Evolutionary conservation across 1,140 invertebrate genomes (phyloP).

Genomic region (Sinella curviseta): DNA sequence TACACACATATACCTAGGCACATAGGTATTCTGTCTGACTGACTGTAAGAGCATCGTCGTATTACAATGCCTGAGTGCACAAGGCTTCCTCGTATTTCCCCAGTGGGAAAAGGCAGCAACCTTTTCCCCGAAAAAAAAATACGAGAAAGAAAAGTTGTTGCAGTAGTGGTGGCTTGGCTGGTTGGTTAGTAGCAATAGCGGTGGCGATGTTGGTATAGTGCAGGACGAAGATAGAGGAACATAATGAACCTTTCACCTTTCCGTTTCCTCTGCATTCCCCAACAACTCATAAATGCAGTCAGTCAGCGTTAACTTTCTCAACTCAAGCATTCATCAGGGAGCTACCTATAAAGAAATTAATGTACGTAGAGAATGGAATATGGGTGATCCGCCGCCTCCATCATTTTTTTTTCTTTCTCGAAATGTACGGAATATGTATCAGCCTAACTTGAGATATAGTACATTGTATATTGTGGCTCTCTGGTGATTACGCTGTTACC

Average conservation of each 20-base stretch:
- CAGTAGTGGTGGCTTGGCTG: no score
- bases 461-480: no score
- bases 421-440: no score
- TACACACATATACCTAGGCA: no score
- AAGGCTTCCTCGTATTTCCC: neutral
- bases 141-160: neutral
- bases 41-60: no score
- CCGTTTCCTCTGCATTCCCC: neutral
- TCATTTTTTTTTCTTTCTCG: no score
- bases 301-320: conserved; percentile 16
- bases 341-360: neutral
- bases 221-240: neutral
- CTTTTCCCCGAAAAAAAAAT: neutral
- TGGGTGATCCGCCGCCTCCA: neutral
- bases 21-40: no score
- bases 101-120: neutral
- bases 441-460: no score
- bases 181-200: no score
- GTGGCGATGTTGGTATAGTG: no score
- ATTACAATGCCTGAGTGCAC: neutral
- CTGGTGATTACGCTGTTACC: no score
- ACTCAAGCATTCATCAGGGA: neutral
- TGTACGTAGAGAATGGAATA: no score
- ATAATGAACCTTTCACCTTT: conserved; percentile 25
- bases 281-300: neutral